Conservation (phyloP, 1,140 invertebrate species). For the Drosophila pseudoobscura region DNA sequence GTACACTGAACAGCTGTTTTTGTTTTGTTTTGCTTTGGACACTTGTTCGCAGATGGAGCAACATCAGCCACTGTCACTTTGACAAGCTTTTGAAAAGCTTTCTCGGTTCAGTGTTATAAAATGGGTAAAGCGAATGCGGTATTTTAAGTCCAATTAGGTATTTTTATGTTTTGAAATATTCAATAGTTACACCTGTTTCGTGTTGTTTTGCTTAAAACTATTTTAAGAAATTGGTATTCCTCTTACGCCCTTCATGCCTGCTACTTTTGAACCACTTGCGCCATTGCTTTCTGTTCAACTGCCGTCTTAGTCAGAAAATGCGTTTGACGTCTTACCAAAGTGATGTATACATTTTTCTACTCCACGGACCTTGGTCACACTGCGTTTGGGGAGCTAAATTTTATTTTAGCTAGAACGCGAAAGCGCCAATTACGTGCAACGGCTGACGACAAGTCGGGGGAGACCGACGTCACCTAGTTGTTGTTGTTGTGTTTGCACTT, state of each 20-base stretch:
- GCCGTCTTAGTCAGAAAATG: background rate
- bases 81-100: conserved; percentile 21
- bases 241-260: no score
- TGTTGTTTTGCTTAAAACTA: no score
- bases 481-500: conserved; percentile 59
- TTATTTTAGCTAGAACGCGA: conserved; percentile 77
- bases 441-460: conserved; percentile 48
- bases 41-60: conserved; percentile 65
- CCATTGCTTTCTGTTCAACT: background rate
- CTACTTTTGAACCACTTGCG: no score
- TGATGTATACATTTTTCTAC: conserved; percentile 6
- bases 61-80: conserved; percentile 7
- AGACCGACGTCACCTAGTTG: conserved; percentile 45
- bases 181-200: no score
- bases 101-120: background rate
- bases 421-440: conserved; percentile 56
- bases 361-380: conserved; percentile 42
- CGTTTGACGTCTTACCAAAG: no score
- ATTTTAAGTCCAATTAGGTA: background rate
- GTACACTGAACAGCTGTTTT: conserved; percentile 62
- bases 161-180: background rate
- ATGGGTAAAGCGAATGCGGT: background rate
- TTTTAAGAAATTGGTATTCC: no score
- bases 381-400: conserved; percentile 23
- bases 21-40: conserved; percentile 72